Percentiles rank a stretch among this genome's conserved stretches.
Evolutionary conservation across 1,140 invertebrate species (phyloP).

Genomic region (Trichogramma pretiosum): DNA sequence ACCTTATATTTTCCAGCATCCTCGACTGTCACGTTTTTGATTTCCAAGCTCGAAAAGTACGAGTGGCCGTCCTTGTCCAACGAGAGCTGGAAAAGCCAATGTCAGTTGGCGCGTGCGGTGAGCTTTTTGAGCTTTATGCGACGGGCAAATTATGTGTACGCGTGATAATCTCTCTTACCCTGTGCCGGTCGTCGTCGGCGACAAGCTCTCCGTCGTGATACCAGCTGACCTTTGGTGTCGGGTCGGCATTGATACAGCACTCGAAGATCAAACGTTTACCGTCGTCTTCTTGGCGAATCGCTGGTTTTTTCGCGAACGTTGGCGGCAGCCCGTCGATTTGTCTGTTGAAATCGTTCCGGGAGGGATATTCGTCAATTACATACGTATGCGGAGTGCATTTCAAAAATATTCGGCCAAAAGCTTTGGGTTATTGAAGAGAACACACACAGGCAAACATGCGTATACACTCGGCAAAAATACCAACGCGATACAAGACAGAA

Average conservation of each 20-base stretch:
- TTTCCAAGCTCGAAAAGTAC: slow-evolving; percentile 85
- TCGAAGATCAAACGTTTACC: slow-evolving; percentile 92
- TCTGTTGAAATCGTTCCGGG: no score
- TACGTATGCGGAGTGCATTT: no score
- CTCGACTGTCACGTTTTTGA: slow-evolving; percentile 88
- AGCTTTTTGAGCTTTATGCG: background rate
- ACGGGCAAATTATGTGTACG: background rate
- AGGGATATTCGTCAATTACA: no score
- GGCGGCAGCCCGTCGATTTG: slow-evolving; percentile 96
- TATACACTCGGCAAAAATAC: no score
- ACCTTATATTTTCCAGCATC: slow-evolving; percentile 96
- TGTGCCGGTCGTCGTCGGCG: slow-evolving; percentile 68
- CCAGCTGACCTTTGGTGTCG: slow-evolving; percentile 83
- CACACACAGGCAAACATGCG: no score
- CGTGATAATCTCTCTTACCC: slow-evolving; percentile 49
- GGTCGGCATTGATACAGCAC: slow-evolving; percentile 90
- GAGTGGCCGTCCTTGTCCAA: slow-evolving; percentile 86
- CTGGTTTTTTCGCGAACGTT: slow-evolving; percentile 93
- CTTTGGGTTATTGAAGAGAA: no score
- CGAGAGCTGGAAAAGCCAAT: slow-evolving; percentile 56
- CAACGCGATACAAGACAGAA: no score
- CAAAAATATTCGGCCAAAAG: no score
- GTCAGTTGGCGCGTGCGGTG: slow-evolving; percentile 9
- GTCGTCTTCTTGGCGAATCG: slow-evolving; percentile 93
- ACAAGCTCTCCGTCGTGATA: slow-evolving; percentile 78